phyloP scores from a whole-genome alignment of 2,113 vertebrate genomes.

The Dermatemys mawii region DNA sequence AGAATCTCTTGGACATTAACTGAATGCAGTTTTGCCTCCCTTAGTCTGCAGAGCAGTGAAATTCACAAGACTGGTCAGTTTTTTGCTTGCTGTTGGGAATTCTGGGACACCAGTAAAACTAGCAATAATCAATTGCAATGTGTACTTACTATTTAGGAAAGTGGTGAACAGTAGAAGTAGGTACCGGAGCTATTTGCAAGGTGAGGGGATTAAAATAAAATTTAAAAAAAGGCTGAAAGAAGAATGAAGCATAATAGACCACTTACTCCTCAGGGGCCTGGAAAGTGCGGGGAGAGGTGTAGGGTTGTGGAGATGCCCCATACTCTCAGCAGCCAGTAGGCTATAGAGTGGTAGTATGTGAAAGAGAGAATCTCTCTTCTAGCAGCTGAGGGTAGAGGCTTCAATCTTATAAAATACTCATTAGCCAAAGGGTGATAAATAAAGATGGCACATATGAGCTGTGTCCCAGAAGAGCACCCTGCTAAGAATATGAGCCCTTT shows the following conservation, averaged over 20 bases:
- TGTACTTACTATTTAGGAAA: background rate
- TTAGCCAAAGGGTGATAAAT: rapidly evolving
- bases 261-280: background rate
- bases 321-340: background rate
- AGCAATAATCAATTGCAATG: background rate
- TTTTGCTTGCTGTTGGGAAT: background rate
- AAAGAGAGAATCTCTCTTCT: background rate
- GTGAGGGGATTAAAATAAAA: background rate
- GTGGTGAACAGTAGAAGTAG: background rate
- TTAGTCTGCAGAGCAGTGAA: background rate
- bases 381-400: rapidly evolving
- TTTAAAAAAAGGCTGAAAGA: background rate
- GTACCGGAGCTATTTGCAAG: background rate
- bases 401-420: rapidly evolving
- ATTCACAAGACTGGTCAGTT: background rate
- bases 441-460: background rate
- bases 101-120: background rate
- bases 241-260: background rate
- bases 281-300: background rate
- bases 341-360: background rate
- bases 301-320: rapidly evolving
- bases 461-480: rapidly evolving
- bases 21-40: background rate
- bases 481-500: rapidly evolving
- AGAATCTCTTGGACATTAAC: background rate